Percentiles rank a stretch among this genome's conserved stretches.
Conservation (phyloP, 2,797 vertebrate genomes). For the Scolopax bukidnonensis region DNA sequence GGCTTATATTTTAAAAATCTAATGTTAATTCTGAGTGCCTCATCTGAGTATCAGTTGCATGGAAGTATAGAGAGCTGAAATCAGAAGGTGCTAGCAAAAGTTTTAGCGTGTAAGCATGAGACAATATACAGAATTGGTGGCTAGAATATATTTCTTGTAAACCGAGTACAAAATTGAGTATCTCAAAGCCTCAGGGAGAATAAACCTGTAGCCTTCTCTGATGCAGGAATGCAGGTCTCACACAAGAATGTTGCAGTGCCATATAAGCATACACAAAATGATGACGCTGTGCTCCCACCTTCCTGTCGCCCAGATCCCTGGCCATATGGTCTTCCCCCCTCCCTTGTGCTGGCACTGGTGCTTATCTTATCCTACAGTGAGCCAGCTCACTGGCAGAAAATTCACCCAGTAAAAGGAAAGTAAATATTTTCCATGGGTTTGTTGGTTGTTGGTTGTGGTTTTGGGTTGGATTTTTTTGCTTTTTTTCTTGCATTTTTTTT, state of each 20-base stretch:
- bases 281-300: slow-evolving; percentile 16
- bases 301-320: slow-evolving; percentile 1
- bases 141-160: background rate
- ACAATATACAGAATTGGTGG: background rate
- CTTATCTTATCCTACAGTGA: background rate
- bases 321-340: slow-evolving; percentile 43
- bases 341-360: background rate
- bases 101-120: background rate
- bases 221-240: background rate
- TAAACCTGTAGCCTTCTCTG: background rate
- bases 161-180: background rate
- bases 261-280: slow-evolving; percentile 1
- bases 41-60: background rate
- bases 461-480: rapidly evolving
- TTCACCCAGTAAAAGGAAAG: background rate
- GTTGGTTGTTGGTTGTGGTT: background rate
- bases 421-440: background rate
- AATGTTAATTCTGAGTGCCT: background rate
- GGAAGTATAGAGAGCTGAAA: background rate
- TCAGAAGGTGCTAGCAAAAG: background rate
- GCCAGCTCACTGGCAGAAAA: slow-evolving; percentile 6
- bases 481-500: too few relatives aligned
- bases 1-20: background rate
- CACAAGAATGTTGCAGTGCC: background rate
- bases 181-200: background rate